Conservation (phyloP, 1,140 invertebrate species). For the Nylanderia fulva region DNA sequence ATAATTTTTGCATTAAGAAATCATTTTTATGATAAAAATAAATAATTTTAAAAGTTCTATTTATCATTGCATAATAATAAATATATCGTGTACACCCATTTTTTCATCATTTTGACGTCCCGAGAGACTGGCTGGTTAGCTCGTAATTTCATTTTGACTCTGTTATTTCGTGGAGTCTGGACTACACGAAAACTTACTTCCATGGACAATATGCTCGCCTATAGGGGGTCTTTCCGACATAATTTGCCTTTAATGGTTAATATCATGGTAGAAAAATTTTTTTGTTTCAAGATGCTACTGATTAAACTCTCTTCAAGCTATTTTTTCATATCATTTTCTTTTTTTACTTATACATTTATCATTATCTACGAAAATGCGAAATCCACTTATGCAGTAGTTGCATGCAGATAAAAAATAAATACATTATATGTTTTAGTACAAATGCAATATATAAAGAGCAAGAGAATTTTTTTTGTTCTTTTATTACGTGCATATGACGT, state of each 20-base stretch:
- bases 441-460: not conserved
- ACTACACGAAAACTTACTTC: constrained; percentile 35
- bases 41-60: no score
- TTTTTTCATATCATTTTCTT: not conserved
- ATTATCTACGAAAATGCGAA: not conserved
- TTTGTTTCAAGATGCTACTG: not conserved
- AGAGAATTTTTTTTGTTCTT: not conserved
- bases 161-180: not conserved
- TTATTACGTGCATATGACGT: not conserved
- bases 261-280: not conserved
- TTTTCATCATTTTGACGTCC: not conserved
- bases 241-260: not conserved
- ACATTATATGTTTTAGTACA: not conserved
- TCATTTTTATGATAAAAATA: not conserved
- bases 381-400: not conserved
- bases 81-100: not conserved
- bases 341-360: not conserved
- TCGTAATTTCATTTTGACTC: constrained; percentile 36
- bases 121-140: not conserved
- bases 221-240: not conserved
- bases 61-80: no score
- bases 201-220: not conserved
- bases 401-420: not conserved
- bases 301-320: not conserved
- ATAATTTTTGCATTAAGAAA: not conserved